Conservation (phyloP, 2,888 invertebrate species). For the Proisotoma minuta region DNA sequence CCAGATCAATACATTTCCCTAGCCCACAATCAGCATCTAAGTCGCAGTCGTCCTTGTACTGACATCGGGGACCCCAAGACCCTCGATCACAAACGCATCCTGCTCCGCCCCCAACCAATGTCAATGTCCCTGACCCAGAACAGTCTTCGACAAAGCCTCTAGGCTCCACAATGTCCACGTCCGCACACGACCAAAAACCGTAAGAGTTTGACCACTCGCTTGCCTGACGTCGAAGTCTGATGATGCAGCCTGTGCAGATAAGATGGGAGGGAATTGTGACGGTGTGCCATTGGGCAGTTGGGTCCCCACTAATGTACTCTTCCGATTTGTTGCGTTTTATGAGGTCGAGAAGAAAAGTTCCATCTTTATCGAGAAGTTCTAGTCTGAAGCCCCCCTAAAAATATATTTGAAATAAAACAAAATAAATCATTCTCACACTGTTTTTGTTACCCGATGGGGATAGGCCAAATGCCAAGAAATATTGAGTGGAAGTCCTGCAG, state of each 20-base stretch:
- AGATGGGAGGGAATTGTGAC: constrained; percentile 76
- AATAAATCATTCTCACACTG: neutral
- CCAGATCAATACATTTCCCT: constrained; percentile 51
- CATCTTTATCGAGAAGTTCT: constrained; percentile 76
- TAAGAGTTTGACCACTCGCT: constrained; percentile 63
- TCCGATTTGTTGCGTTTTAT: constrained; percentile 65
- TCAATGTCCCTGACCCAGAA: constrained; percentile 73
- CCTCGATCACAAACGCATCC: constrained; percentile 25
- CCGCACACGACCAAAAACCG: constrained; percentile 92
- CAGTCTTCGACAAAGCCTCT: constrained; percentile 72
- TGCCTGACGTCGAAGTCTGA: constrained; percentile 83
- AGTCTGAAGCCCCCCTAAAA: constrained; percentile 85
- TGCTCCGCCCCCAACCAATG: constrained; percentile 58
- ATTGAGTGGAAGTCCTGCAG: constrained; percentile 77
- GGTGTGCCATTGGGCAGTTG: constrained; percentile 74
- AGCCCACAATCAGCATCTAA: constrained; percentile 32
- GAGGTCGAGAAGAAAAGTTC: constrained; percentile 76
- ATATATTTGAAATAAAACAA: constrained; percentile 15
- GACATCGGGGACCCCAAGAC: constrained; percentile 42
- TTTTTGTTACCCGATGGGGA: constrained; percentile 68
- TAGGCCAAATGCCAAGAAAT: constrained; percentile 92
- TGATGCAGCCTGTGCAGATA: constrained; percentile 79
- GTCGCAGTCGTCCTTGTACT: constrained; percentile 42
- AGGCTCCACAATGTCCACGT: constrained; percentile 68
- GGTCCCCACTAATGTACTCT: constrained; percentile 72